Conservation (phyloP, 1,140 invertebrate species). For the Odontomachus brunneus region DNA sequence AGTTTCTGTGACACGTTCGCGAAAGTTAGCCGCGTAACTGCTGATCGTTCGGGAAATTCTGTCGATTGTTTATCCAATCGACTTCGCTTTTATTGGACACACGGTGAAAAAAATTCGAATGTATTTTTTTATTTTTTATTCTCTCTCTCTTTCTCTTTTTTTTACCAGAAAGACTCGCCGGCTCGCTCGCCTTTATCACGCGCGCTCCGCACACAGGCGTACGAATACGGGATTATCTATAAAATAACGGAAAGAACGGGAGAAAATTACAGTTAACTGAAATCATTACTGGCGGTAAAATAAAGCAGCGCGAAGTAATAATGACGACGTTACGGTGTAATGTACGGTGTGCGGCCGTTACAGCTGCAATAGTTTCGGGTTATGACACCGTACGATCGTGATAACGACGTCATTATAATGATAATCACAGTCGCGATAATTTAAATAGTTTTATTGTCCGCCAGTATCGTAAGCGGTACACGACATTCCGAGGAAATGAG, state of each 20-base stretch:
- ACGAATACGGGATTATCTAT: too few species aligned
- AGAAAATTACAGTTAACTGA: conserved; percentile 26
- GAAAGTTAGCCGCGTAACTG: conserved; percentile 56
- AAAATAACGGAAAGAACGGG: neutral
- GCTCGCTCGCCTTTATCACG: neutral
- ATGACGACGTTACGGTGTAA: neutral
- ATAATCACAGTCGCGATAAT: conserved; percentile 20
- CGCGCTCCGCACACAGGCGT: neutral
- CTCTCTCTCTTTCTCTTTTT: neutral
- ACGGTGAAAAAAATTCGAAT: neutral
- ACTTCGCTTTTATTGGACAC: conserved; percentile 22
- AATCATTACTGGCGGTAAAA: conserved; percentile 25
- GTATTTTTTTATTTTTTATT: too few species aligned
- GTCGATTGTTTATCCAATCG: conserved; percentile 59
- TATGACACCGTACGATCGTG: neutral
- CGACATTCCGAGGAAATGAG: too few species aligned
- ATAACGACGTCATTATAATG: conserved; percentile 40
- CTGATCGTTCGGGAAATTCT: conserved; percentile 56
- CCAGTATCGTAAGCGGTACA: neutral
- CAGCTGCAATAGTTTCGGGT: neutral
- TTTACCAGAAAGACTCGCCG: neutral
- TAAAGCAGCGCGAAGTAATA: conserved; percentile 21
- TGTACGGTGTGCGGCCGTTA: neutral
- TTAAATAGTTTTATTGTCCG: conserved; percentile 19
- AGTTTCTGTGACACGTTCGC: conserved; percentile 62